A percentile compares a stretch with the other conserved stretches of the same genome.
Evolutionary conservation across 2,797 vertebrate species (phyloP).

Genomic region (Melanogrammus aeglefinus): DNA sequence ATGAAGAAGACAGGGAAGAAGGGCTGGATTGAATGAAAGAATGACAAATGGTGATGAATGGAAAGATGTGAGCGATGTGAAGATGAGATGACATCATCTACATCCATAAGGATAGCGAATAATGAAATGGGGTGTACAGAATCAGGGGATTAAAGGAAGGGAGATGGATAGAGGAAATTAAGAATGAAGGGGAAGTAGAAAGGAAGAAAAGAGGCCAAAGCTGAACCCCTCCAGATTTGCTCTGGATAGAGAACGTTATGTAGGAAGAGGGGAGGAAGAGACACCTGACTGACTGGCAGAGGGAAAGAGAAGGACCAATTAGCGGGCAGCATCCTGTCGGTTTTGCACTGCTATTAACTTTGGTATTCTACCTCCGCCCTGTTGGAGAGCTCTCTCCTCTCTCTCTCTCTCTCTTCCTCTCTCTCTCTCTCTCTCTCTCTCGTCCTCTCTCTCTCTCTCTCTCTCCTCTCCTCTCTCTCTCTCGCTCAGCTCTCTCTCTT

Average conservation of each 20-base stretch:
- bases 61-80: neutral
- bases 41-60: neutral
- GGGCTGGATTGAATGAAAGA: neutral
- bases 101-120: neutral
- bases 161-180: neutral
- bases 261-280: neutral
- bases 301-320: neutral
- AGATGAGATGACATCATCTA: neutral
- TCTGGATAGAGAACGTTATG: no score
- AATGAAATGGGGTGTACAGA: neutral
- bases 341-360: neutral
- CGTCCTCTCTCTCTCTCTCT: neutral
- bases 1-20: neutral
- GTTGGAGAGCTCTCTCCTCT: neutral
- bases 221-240: no score
- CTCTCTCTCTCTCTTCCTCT: neutral
- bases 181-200: neutral
- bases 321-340: neutral
- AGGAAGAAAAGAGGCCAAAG: no score
- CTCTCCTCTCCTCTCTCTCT: neutral
- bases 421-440: constrained; percentile 11
- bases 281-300: neutral
- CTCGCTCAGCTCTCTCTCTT: neutral
- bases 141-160: neutral
- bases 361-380: neutral